phyloP scores from a whole-genome alignment of 2,888 invertebrate species.

The Chymomyza procnemis region DNA sequence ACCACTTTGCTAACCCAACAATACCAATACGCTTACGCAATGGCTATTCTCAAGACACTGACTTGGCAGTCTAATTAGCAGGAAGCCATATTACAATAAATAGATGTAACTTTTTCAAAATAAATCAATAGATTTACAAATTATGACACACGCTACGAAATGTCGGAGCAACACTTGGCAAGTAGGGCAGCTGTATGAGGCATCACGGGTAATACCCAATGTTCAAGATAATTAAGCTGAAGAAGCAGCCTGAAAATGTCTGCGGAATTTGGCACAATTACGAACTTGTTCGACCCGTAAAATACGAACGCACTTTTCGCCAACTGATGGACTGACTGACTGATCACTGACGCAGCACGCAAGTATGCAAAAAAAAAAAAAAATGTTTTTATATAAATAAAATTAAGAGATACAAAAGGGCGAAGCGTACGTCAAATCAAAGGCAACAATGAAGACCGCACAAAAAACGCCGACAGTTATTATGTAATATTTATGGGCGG shows the following conservation, averaged over 20 bases:
- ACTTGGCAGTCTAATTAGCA: background rate
- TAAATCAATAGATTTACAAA: background rate
- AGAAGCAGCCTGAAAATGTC: conserved; percentile 11
- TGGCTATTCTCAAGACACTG: background rate
- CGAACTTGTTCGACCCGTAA: conserved; percentile 68
- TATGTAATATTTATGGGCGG: conserved; percentile 61
- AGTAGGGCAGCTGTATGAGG: background rate
- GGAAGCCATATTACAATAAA: background rate
- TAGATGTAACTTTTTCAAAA: background rate
- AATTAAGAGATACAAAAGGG: conserved; percentile 36
- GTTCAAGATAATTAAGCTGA: background rate
- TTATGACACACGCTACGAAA: background rate
- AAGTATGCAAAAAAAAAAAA: conserved; percentile 57
- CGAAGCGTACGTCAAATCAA: conserved; percentile 46
- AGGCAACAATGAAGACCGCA: conserved; percentile 15
- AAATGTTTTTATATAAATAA: background rate
- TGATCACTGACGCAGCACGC: conserved; percentile 29
- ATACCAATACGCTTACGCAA: too few relatives aligned
- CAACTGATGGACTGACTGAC: background rate
- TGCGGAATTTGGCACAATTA: conserved; percentile 63
- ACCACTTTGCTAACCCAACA: too few relatives aligned
- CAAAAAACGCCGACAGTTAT: conserved; percentile 18
- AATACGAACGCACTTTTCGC: conserved; percentile 57
- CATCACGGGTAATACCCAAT: background rate
- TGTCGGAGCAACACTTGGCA: background rate